Evolutionary conservation across 1,140 invertebrate species (phyloP).

Genomic region (Papilio dardanus): DNA sequence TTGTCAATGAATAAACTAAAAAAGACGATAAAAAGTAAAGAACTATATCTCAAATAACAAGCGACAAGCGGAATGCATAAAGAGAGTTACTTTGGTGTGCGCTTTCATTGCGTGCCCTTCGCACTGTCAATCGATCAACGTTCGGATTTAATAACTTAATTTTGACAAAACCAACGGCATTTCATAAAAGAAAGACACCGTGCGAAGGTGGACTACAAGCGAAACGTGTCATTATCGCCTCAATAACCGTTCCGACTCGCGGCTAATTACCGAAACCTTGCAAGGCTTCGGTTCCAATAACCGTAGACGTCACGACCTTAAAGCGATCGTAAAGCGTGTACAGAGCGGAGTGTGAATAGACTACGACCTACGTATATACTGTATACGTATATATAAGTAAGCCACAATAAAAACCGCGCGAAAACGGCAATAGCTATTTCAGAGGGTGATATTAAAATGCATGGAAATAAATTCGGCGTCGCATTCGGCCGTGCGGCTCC

Average conservation of each 20-base stretch:
- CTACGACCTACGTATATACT: constrained; percentile 40
- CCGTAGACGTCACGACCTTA: constrained; percentile 50
- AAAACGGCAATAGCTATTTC: constrained; percentile 80
- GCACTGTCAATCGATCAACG: constrained; percentile 71
- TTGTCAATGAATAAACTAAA: background rate
- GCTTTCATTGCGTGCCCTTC: constrained; percentile 67
- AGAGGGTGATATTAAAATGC: constrained; percentile 82
- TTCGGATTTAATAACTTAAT: constrained; percentile 76
- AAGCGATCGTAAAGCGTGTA: constrained; percentile 63
- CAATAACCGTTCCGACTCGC: constrained; percentile 54
- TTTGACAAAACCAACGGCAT: constrained; percentile 60
- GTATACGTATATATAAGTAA: constrained; percentile 53
- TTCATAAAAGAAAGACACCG: constrained; percentile 68
- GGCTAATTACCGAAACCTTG: constrained; percentile 69
- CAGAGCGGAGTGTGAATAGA: constrained; percentile 59
- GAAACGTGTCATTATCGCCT: constrained; percentile 58
- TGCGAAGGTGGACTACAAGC: constrained; percentile 44
- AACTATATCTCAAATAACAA: background rate
- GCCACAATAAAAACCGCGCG: constrained; percentile 76
- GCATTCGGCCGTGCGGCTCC: constrained; percentile 77
- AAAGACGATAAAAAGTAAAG: background rate
- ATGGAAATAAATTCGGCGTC: constrained; percentile 82
- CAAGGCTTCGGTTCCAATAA: constrained; percentile 69
- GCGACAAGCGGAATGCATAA: background rate
- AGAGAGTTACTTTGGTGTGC: constrained; percentile 49